Conservation (phyloP, 2,113 vertebrate species). For the Crotalus viridis region DNA sequence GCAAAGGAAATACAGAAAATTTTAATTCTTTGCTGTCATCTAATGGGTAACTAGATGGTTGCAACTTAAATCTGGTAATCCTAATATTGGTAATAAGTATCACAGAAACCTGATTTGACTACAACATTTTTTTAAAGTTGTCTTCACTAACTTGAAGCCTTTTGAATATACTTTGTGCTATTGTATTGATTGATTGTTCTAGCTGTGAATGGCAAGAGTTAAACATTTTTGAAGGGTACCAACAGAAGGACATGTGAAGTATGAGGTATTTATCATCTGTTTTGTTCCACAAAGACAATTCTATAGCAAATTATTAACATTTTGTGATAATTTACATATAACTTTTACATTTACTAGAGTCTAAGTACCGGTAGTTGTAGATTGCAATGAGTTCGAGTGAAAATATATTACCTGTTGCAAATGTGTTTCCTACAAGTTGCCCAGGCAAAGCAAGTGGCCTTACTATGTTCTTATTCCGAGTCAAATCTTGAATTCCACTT, state of each 20-base stretch:
- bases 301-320: not conserved
- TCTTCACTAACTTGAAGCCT: not conserved
- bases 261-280: not conserved
- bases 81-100: not conserved
- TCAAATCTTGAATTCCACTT: constrained; percentile 82
- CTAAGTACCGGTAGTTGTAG: not conserved
- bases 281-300: not conserved
- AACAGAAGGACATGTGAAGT: not conserved
- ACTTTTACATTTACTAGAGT: not conserved
- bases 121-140: not conserved
- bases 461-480: constrained; percentile 80
- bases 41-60: not conserved
- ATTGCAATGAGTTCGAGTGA: constrained; percentile 16
- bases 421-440: constrained; percentile 82
- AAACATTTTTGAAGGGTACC: not conserved
- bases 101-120: not conserved
- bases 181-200: not conserved
- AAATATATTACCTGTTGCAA: constrained; percentile 81
- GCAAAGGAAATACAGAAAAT: not conserved
- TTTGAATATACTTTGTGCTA: not conserved
- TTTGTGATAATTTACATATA: not conserved
- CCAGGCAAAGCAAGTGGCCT: constrained; percentile 85
- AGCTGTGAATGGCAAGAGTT: not conserved
- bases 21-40: not conserved
- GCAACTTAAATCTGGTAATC: not conserved